Conservation (phyloP, 2,113 vertebrate species). For the Rynchops niger region DNA sequence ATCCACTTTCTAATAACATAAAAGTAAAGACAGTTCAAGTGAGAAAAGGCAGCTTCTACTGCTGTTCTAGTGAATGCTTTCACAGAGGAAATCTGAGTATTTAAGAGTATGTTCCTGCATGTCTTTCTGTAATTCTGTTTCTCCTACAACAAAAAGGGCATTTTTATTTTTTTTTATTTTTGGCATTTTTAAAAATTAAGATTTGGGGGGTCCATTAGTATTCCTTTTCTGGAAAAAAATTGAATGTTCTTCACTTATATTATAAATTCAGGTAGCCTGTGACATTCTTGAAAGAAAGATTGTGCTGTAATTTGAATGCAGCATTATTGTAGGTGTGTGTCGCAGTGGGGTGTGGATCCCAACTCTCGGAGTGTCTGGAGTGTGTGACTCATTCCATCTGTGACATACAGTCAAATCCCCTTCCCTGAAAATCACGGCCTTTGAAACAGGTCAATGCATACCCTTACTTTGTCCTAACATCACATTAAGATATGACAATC, state of each 20-base stretch:
- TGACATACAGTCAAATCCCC: background rate
- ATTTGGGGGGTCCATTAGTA: background rate
- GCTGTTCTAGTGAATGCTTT: background rate
- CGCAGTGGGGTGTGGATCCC: background rate
- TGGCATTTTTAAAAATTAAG: background rate
- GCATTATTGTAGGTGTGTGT: background rate
- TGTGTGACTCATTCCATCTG: background rate
- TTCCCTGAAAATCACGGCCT: background rate
- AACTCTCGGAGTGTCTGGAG: background rate
- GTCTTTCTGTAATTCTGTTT: background rate
- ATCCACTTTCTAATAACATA: background rate
- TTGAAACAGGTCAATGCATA: background rate
- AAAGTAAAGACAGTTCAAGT: background rate
- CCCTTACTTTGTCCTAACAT: background rate
- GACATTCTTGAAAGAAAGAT: background rate
- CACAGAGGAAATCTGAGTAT: background rate
- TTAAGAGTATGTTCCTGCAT: background rate
- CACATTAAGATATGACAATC: background rate
- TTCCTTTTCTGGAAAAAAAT: background rate
- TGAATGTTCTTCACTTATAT: accelerated
- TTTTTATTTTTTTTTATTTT: background rate
- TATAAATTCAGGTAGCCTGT: background rate
- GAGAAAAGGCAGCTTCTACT: background rate
- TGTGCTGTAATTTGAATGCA: background rate
- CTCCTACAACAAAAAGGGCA: accelerated